These are phyloP conservation scores for Nannobrachium achirus DNA, from an alignment of 2,113 vertebrate species.

Conservation along the genomic window DNA sequence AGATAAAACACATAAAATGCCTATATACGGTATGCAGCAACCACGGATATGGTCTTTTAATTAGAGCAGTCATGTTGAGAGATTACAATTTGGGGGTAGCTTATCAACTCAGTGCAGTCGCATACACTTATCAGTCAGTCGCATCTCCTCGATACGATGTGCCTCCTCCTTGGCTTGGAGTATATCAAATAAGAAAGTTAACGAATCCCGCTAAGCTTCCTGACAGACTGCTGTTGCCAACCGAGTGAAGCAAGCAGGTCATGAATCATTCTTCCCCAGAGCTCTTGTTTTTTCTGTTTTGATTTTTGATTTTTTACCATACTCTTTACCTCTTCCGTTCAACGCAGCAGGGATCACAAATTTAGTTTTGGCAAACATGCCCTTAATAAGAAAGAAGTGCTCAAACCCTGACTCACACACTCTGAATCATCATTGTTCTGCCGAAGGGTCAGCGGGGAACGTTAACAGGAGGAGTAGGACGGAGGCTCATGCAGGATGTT, in stretches of 20 bases:
- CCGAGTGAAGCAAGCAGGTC: conserved; percentile 50
- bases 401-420: too few species aligned
- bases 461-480: too few species aligned
- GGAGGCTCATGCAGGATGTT: too few species aligned
- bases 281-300: conserved; percentile 23
- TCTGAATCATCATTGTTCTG: too few species aligned
- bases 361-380: too few species aligned
- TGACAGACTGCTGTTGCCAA: conserved; percentile 56
- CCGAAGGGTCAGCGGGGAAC: too few species aligned
- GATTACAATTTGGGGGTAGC: conserved; percentile 62
- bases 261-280: conserved; percentile 36
- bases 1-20: too few species aligned
- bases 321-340: too few species aligned
- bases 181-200: conserved; percentile 58
- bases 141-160: conserved; percentile 70
- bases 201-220: conserved; percentile 45
- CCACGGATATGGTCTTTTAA: conserved; percentile 73
- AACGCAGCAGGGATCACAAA: too few species aligned
- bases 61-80: conserved; percentile 63
- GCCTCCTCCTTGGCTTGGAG: conserved; percentile 52
- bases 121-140: conserved; percentile 64
- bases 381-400: too few species aligned
- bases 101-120: conserved; percentile 76
- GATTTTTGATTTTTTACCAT: too few species aligned
- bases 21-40: too few species aligned